Evolutionary conservation across 2,888 invertebrate species (phyloP), one percentile per base, ranked within the genome.

Genomic region (Campoplex capitator): DNA sequence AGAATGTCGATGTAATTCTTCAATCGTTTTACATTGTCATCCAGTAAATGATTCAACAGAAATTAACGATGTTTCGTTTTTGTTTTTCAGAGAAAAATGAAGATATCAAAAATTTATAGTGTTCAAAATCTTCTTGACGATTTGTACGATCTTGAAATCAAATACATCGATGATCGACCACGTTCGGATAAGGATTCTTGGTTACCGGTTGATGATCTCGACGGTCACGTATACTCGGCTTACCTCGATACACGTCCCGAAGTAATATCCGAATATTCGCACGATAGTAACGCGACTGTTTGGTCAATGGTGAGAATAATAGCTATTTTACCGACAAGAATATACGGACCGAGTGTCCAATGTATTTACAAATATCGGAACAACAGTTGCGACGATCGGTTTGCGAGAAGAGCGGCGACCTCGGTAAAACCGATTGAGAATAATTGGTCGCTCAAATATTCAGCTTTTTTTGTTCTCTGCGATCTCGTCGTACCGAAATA

Each of bases 371-470:
- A 89, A 83, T 90, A 86, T 51, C 90, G 91, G 87, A 89, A 7
- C 58, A 88, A 87, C 11, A 42, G 28, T 11, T 13, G 54, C 9
- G 32, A 71, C 32, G 54, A 67, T 4, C 18, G 8, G 2, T 23
- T 54, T 35, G 3, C 92, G 93, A 89, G 94, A 92, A 90, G 91
- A 16, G 84, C 89, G 23, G 93, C 94, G 1, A 92, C 93, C 80
- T 91, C 92, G 88, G 94, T 94, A 51, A 92, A 92, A 51, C 92
- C 95, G 58, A 94, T 95, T 86, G 92, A 94, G 32, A 95, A 95
- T 65, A 94, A 95, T 89, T 95, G 95, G 93, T 93, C 94, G 65
- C 92, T 95, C n/a, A 92, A 92, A 51, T 95, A 94, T 90, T 93
- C 94, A 3, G 94, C 94, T 0, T 95, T 93, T 90, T 94, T 93